Percentiles rank a stretch among this genome's conserved stretches.
Evolutionary conservation across 2,113 vertebrate species (phyloP).

Genomic region (Ceyx cyanopectus): DNA sequence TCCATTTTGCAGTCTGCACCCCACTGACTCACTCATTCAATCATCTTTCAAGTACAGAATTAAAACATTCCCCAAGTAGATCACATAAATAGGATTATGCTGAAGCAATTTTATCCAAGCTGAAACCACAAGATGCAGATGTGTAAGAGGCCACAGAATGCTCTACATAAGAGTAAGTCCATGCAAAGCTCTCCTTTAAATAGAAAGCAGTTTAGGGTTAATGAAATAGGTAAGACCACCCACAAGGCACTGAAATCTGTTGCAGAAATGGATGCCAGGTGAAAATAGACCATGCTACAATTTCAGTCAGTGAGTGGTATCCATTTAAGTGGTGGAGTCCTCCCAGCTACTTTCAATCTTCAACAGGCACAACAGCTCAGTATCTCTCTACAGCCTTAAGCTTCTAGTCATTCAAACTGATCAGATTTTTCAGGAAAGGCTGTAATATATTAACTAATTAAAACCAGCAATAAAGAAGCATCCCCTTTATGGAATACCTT

Average conservation of each 20-base stretch:
- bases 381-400: background rate
- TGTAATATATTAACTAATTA: background rate
- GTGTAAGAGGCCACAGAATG: background rate
- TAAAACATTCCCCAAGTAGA: background rate
- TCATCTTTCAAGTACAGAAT: background rate
- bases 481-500: background rate
- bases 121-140: background rate
- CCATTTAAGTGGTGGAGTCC: background rate
- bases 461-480: background rate
- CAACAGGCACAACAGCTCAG: background rate
- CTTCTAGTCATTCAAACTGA: background rate
- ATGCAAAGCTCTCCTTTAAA: background rate
- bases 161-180: background rate
- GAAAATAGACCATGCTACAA: background rate
- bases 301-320: background rate
- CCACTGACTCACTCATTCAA: background rate
- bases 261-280: background rate
- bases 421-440: background rate
- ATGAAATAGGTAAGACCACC: background rate
- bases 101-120: background rate
- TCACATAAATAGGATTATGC: background rate
- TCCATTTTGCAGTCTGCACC: background rate
- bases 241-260: background rate
- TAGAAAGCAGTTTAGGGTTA: background rate
- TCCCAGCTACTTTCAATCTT: background rate